Base-by-base conservation (phyloP, 2,113 vertebrate genomes). In the Phalacrocorax carbo region DNA sequence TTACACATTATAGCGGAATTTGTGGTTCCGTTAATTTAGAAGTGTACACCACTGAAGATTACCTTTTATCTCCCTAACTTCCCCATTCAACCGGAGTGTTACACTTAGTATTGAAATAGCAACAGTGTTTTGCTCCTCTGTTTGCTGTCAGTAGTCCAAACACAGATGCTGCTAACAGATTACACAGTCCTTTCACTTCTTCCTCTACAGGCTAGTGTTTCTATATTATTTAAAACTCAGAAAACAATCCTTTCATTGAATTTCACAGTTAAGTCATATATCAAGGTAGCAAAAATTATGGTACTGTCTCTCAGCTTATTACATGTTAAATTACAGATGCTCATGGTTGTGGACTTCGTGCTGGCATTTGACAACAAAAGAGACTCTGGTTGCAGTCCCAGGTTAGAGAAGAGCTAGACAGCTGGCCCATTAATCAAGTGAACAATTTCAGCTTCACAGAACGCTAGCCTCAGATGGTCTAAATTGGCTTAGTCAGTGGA, bases 371-470 rank as follows among this genome's bases (percentile, higher is more conserved):
- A 91, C 82, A 90, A 42, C 86, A 88, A 60, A 86, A 89, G 36
- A 77, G 54, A 51, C 61, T 40, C 75, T 94, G 93, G 54, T 86
- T 85, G 29, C 73, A 49, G 66, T 88, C 49, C 89, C 89, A 91
- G 95, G 70, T 87, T 94, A 95, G 95, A 73, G 58, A 86, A 95
- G 81, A 96, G 55, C 60, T 91, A 70, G 78, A 62, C 94, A 93
- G 78, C 52, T 95, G 89, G 93, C 81, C 60, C 38, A 86, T 96
- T 96, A 97, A 96, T 93, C 91, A 96, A 96, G 64, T 49, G 78
- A 96, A 90, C 82, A 92, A 88, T 95, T 94, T 93, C 65, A 91
- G 86, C 68, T 78, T 58, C 76, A 83, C 68, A 83, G 76, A 94
- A 82, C 1, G 3, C 46, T 83, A 55, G 38, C 86, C 68, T 96